A percentile compares a stretch with the other conserved stretches of the same genome.
phyloP scores from a whole-genome alignment of 1,140 invertebrate species.

The Orchestia grillus region DNA sequence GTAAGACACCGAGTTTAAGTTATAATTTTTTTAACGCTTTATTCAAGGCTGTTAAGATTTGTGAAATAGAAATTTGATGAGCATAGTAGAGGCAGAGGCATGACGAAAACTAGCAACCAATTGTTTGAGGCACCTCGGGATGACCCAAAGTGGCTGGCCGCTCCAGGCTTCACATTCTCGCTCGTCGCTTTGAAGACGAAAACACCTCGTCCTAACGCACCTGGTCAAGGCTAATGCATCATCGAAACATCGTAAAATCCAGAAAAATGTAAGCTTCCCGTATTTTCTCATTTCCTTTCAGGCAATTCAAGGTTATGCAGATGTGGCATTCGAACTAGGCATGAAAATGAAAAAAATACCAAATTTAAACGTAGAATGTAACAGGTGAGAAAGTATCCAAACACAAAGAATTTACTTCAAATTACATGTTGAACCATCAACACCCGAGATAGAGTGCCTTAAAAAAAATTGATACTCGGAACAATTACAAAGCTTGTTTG shows the following conservation, averaged over 20 bases:
- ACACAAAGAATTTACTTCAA: not conserved
- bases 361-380: not conserved
- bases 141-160: conserved; percentile 2
- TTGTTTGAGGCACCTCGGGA: not conserved
- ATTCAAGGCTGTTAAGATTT: not conserved
- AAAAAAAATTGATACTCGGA: not conserved
- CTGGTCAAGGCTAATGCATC: not conserved
- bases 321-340: not conserved
- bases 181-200: not conserved
- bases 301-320: not conserved
- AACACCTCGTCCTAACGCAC: not conserved
- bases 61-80: not conserved
- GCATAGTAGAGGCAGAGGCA: not conserved
- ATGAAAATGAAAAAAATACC: not conserved
- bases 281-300: not conserved
- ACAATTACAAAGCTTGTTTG: not conserved
- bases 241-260: not conserved
- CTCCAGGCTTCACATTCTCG: not conserved
- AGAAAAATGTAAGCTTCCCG: not conserved
- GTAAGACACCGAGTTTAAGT: not conserved
- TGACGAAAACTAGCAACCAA: not conserved
- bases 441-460: not conserved
- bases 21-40: too few relatives aligned
- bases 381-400: not conserved
- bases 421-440: not conserved